phyloP scores from a whole-genome alignment of 2,113 vertebrate genomes.

The Pica pica region DNA sequence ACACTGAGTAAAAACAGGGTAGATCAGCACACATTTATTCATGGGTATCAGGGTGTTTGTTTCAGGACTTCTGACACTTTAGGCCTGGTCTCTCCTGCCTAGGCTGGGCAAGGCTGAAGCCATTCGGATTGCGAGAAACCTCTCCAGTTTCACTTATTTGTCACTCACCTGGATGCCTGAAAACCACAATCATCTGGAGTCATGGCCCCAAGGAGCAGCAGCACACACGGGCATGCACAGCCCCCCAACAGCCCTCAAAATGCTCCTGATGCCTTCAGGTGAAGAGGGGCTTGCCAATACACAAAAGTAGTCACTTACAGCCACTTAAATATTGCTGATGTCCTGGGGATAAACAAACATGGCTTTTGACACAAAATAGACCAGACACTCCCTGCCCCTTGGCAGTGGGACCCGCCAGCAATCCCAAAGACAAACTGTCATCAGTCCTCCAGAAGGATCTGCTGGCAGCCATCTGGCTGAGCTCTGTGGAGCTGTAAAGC shows the following conservation, averaged over 20 bases:
- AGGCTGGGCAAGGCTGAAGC: background rate
- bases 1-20: fast-evolving
- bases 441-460: background rate
- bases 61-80: background rate
- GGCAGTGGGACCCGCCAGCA: background rate
- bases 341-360: background rate
- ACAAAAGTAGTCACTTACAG: background rate
- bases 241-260: background rate
- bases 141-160: background rate
- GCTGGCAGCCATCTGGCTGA: background rate
- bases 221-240: background rate
- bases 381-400: background rate
- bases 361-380: background rate
- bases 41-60: fast-evolving
- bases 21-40: fast-evolving
- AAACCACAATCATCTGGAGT: background rate
- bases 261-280: background rate
- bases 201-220: background rate
- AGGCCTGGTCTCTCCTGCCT: background rate
- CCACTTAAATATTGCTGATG: background rate
- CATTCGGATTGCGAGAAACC: background rate
- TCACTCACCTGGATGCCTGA: background rate
- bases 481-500: background rate
- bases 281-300: background rate
- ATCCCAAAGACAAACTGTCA: background rate